Evolutionary conservation across 2,797 vertebrate species (phyloP), one percentile per base, ranked within the genome.

Genomic region (Astyanax mexicanus): DNA sequence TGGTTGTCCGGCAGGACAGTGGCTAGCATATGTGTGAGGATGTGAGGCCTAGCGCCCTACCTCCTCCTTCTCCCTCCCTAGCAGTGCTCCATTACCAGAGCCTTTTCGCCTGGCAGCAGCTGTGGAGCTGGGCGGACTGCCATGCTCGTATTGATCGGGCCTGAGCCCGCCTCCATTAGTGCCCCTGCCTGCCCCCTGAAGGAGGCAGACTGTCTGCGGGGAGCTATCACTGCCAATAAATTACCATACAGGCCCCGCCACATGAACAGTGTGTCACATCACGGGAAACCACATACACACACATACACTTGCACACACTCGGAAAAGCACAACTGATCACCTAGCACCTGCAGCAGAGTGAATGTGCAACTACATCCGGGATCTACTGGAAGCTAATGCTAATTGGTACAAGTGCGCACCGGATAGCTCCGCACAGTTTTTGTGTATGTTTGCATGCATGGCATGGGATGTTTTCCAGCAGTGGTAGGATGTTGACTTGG

Each of bases 111-210:
- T 81, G 79, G 84, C 72, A 82, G 84, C 90, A 89, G 88, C 83
- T 88, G 85, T 86, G 81, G 79, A 87, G 85, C 88, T 85, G 85
- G 68, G 84, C 83, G 35, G 37, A 70, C 74, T 86, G 85, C 85
- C 87, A 88, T 83, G 65, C 57, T 81, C 8, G 82, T 92, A 93
- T 93, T 88, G 91, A 93, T 92, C 84, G 76, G 83, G 86, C 81
- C 82, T 86, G 86, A 85, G 85, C 88, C 87, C 80, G 80, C 87
- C 86, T 92, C 91, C 91, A 93, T 93, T 92, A 92, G 90, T 88
- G 90, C 87, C 91, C 91, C 86, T 80, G 82, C 74, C 86, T 86
- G 82, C 77, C 81, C 83, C 84, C 77, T 71, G 77, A 83, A 85
- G 84, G 89, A 91, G 90, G 88, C 91, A 91, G 91, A 91, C 88